A percentile compares a stretch with the other conserved stretches of the same genome.
Conservation (phyloP, 1,140 invertebrate species). For the Heliconius melpomene region DNA sequence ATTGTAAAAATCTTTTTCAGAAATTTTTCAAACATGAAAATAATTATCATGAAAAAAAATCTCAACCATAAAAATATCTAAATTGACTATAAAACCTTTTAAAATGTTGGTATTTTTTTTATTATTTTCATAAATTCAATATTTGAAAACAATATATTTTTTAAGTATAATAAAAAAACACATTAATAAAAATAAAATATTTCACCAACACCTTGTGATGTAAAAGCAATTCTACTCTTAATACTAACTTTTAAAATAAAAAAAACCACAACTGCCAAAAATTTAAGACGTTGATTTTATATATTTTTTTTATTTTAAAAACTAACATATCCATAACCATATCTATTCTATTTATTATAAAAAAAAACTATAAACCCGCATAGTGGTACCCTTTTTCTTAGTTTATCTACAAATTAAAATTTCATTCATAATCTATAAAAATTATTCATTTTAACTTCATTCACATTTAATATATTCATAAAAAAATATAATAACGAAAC, state of each 20-base stretch:
- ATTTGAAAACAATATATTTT: background rate
- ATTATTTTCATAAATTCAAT: background rate
- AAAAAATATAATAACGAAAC: slow-evolving; percentile 3
- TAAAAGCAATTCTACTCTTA: background rate
- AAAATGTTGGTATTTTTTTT: too few species aligned
- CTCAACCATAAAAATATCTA: too few species aligned
- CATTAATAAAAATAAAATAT: background rate
- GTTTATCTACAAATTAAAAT: background rate
- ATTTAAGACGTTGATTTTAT: background rate
- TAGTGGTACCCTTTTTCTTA: slow-evolving; percentile 9
- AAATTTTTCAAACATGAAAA: too few species aligned
- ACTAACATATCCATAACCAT: background rate
- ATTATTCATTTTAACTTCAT: background rate
- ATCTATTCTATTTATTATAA: background rate
- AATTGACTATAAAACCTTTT: too few species aligned
- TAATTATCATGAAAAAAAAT: too few species aligned
- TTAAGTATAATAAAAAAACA: background rate
- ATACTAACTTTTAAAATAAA: background rate
- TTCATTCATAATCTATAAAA: background rate
- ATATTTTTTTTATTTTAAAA: background rate
- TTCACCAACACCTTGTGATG: slow-evolving; percentile 3
- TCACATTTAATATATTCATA: background rate
- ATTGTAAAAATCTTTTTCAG: too few species aligned
- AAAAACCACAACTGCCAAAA: background rate
- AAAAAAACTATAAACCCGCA: background rate